Percentiles rank a stretch among this genome's conserved stretches.
Conservation (phyloP, 2,113 vertebrate species). For the Chionomys nivalis region DNA sequence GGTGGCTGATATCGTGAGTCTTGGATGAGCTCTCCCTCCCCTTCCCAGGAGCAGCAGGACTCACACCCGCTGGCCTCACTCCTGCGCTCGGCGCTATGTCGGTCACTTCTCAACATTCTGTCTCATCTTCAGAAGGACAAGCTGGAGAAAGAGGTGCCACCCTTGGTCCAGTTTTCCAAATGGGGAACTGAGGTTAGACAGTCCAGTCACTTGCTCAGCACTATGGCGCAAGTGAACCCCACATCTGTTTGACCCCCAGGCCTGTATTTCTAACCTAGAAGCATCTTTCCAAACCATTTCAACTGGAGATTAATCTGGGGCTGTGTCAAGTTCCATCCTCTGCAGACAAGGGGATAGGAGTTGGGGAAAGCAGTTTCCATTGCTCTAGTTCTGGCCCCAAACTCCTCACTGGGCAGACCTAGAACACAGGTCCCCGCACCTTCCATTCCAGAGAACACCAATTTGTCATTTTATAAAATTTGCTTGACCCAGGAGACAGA, state of each 20-base stretch:
- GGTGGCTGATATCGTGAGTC: neutral
- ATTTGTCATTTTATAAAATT: neutral
- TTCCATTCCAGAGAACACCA: neutral
- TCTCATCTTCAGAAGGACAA: neutral
- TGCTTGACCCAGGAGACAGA: slow-evolving; percentile 42
- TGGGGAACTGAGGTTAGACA: neutral
- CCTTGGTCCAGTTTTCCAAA: slow-evolving; percentile 1
- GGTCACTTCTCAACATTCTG: neutral
- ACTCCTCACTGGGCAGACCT: neutral
- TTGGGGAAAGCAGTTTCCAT: neutral
- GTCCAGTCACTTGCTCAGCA: neutral
- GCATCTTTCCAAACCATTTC: neutral
- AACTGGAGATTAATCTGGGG: neutral
- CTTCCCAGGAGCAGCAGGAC: neutral
- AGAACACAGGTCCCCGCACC: slow-evolving; percentile 13
- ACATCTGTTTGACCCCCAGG: neutral
- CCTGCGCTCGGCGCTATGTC: neutral
- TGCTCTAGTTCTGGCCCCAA: neutral
- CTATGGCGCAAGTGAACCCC: neutral
- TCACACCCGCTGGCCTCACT: neutral
- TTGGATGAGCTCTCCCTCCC: neutral
- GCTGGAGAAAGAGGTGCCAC: neutral
- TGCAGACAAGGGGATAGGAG: neutral
- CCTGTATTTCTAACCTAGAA: neutral
- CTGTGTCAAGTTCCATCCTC: neutral